phyloP scores from a whole-genome alignment of 2,888 invertebrate genomes.

The Drosophila birchii region DNA sequence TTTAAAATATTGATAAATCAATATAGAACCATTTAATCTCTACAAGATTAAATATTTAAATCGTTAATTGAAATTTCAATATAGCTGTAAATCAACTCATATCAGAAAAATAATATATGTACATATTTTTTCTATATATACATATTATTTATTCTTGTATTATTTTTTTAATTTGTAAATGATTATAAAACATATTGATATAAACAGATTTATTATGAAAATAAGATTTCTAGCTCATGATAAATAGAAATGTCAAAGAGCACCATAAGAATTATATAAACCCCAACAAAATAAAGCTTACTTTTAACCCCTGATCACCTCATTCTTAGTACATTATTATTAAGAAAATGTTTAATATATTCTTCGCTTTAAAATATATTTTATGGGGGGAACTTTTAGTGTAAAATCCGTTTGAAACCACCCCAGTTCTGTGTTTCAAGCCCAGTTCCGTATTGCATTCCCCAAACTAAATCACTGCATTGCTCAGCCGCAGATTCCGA shows the following conservation, averaged over 20 bases:
- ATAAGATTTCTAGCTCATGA: background rate
- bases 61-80: background rate
- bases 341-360: background rate
- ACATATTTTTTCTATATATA: background rate
- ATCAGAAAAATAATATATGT: background rate
- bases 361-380: background rate
- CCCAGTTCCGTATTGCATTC: slow-evolving; percentile 21
- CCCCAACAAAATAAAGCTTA: background rate
- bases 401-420: background rate
- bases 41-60: background rate
- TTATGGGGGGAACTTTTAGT: background rate
- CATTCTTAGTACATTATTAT: background rate
- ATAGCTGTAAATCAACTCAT: background rate
- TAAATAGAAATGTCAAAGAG: background rate
- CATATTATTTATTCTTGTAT: background rate
- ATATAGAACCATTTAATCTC: background rate
- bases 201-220: background rate
- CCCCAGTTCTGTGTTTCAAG: background rate
- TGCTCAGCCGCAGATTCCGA: slow-evolving; percentile 26
- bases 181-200: background rate
- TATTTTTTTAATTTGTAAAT: background rate
- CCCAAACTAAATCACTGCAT: slow-evolving; percentile 1
- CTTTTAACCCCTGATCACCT: background rate
- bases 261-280: background rate
- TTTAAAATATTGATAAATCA: background rate